Percentiles rank a stretch among this genome's conserved stretches.
Evolutionary conservation across 1,140 invertebrate genomes (phyloP).

Genomic region (Pomacea maculata): DNA sequence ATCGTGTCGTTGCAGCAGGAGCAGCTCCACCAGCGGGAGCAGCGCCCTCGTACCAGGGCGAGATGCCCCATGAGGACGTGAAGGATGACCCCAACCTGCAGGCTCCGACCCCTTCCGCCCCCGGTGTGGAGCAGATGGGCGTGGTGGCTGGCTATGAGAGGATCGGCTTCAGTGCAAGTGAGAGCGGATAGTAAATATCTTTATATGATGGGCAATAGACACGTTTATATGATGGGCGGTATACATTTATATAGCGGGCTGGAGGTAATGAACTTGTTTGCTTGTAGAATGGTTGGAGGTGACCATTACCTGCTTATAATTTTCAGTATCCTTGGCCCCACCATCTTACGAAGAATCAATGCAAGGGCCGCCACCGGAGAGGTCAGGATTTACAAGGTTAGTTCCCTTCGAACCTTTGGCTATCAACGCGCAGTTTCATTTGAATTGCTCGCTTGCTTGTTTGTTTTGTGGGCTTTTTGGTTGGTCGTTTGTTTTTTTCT

Average conservation of each 20-base stretch:
- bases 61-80: conserved; percentile 58
- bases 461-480: too few relatives aligned
- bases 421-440: too few relatives aligned
- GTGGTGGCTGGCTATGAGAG: conserved; percentile 67
- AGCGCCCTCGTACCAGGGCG: conserved; percentile 33
- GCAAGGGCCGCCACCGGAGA: conserved; percentile 41
- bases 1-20: conserved; percentile 8
- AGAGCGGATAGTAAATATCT: neutral
- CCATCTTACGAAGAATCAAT: conserved; percentile 54
- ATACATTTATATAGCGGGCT: too few relatives aligned
- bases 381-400: conserved; percentile 53
- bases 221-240: too few relatives aligned
- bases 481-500: too few relatives aligned
- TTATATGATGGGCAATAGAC: too few relatives aligned
- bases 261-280: too few relatives aligned
- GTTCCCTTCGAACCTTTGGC: neutral
- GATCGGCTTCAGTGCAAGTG: conserved; percentile 68
- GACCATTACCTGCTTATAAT: too few relatives aligned
- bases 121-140: conserved; percentile 67
- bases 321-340: conserved; percentile 62
- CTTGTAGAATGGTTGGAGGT: too few relatives aligned
- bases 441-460: too few relatives aligned
- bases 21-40: conserved; percentile 15
- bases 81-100: conserved; percentile 56
- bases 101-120: conserved; percentile 62